Evolutionary conservation across 2,888 invertebrate species (phyloP).

Genomic region (Acanthopleura granulata): DNA sequence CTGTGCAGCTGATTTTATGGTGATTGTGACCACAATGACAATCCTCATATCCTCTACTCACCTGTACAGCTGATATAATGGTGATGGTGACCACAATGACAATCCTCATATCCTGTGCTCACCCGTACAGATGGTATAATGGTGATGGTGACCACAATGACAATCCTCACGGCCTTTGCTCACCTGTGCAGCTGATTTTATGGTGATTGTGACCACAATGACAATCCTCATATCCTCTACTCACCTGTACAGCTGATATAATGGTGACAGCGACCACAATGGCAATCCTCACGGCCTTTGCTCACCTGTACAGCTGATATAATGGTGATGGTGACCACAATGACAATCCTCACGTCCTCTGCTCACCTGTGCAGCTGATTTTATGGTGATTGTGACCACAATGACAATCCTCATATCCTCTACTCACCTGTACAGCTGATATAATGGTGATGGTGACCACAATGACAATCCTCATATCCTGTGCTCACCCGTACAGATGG

Average conservation of each 20-base stretch:
- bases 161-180: constrained; percentile 82
- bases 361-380: constrained; percentile 85
- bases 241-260: constrained; percentile 87
- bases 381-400: constrained; percentile 84
- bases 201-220: constrained; percentile 83
- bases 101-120: constrained; percentile 81
- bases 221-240: constrained; percentile 89
- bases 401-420: constrained; percentile 91
- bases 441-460: constrained; percentile 87
- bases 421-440: constrained; percentile 83
- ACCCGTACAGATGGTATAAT: constrained; percentile 88
- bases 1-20: constrained; percentile 88
- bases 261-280: constrained; percentile 86
- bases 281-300: constrained; percentile 84
- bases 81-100: constrained; percentile 88
- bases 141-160: constrained; percentile 85
- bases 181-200: constrained; percentile 89
- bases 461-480: constrained; percentile 87
- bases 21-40: constrained; percentile 86
- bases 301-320: constrained; percentile 87
- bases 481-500: constrained; percentile 83
- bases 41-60: constrained; percentile 87
- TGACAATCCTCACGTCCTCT: constrained; percentile 89
- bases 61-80: constrained; percentile 86
- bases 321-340: constrained; percentile 85